These are phyloP conservation scores for Aurelia sp. DNA, from an alignment of 30 jellyfish, hydroid and myxozoan genomes.

Conservation along the genomic window DNA sequence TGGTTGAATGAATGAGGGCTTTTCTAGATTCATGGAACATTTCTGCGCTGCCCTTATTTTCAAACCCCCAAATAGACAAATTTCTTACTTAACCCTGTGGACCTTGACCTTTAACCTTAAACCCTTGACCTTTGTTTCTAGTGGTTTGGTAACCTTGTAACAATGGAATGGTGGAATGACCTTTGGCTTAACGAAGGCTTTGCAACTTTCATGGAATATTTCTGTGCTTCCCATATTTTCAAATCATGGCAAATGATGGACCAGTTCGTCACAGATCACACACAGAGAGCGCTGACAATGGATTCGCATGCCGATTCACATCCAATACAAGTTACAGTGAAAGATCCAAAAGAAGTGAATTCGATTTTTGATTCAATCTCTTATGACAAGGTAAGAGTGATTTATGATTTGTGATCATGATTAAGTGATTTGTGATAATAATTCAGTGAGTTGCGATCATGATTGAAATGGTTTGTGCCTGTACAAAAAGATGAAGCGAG, in stretches of 20 bases:
- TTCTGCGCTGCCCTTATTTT: conserved; percentile 62
- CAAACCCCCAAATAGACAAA: conserved; percentile 5
- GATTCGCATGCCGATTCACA: conserved; percentile 90
- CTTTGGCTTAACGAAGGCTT: conserved; percentile 83
- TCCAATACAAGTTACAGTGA: conserved; percentile 87
- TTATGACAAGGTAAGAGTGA: conserved; percentile 78
- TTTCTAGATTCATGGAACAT: conserved; percentile 79
- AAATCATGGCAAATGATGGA: conserved; percentile 94
- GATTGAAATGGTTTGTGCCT: too few relatives aligned
- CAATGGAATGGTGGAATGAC: conserved; percentile 67
- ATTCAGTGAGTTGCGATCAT: too few relatives aligned
- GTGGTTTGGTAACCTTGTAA: too few relatives aligned
- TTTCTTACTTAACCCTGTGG: too few relatives aligned
- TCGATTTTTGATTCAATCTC: conserved; percentile 88
- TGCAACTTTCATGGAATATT: conserved; percentile 83
- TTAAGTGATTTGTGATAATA: too few relatives aligned
- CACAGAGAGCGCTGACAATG: conserved; percentile 65
- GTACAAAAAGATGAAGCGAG: too few relatives aligned
- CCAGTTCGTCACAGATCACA: conserved; percentile 69
- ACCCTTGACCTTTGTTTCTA: too few relatives aligned
- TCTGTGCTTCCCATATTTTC: conserved; percentile 66
- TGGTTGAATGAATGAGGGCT: conserved; percentile 97
- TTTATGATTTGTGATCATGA: not conserved
- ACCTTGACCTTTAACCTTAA: too few relatives aligned
- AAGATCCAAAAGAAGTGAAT: conserved; percentile 85